phyloP scores from a whole-genome alignment of 2,113 vertebrate genomes.

The Pomatostomus ruficeps region DNA sequence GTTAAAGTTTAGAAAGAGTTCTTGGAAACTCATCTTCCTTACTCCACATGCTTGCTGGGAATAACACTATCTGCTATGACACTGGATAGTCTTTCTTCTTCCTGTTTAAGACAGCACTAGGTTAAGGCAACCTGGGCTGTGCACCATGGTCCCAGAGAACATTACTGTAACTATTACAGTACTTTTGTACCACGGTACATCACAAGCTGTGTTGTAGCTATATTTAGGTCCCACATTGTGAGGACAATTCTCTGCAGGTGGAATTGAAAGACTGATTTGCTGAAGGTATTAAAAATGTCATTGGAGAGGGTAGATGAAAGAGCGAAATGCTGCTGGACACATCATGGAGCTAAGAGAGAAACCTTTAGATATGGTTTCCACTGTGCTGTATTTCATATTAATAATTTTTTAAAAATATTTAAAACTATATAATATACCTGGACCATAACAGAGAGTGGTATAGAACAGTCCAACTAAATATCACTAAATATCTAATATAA shows the following conservation, averaged over 20 bases:
- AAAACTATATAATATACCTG: background rate
- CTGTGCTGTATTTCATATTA: background rate
- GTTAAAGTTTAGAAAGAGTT: background rate
- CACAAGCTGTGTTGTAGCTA: background rate
- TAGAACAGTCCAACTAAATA: background rate
- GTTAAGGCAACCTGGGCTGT: slow-evolving; percentile 5
- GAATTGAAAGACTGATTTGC: slow-evolving; percentile 9
- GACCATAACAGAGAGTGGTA: background rate
- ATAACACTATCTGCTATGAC: background rate
- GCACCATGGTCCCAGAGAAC: background rate
- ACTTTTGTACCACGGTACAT: background rate
- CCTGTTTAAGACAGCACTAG: background rate
- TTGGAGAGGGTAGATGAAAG: background rate
- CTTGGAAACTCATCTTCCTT: background rate
- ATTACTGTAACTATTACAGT: background rate
- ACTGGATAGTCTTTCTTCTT: background rate
- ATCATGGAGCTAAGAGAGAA: background rate
- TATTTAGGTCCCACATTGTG: slow-evolving; percentile 29
- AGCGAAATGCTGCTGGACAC: background rate
- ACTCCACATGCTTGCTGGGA: background rate
- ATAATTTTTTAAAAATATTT: background rate
- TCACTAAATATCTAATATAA: background rate
- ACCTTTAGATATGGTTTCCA: background rate
- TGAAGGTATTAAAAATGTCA: background rate
- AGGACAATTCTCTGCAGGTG: background rate